Base-by-base conservation (phyloP, 2,888 invertebrate species). In the Carabus problematicus region DNA sequence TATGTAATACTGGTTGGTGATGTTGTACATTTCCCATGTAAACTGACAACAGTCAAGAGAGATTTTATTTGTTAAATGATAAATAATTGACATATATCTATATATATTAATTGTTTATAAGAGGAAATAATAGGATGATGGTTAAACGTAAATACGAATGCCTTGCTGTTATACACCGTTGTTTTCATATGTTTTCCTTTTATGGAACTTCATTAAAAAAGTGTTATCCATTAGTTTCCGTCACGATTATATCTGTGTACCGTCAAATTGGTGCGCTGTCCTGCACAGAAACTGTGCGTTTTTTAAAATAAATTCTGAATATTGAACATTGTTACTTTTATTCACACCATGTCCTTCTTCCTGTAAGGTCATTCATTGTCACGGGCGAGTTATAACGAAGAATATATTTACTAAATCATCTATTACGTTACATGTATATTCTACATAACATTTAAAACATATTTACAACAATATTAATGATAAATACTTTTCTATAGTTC, bases 281-380 rank as follows among this genome's bases (percentile, higher is more conserved):
- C 69, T 70, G 71, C 72, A 73, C 71, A 71, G 71, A 39, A 71
- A 66, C 70, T 72, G 73, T 72, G 73, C 72, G 70, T 66, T 73
- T 73, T 74, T 74, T 74, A 71, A 72, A 74, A 74, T 74, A 74
- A 74, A 74, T 73, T 72, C 72, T 72, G 72, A 71, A 74, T 72
- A 73, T 72, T 71, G 61, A 67, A 63, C 54, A 8, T n/a, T 19
- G 12, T 62, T 62, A 29, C 52, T 16, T 54, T 54, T 19, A 54
- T n/a, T 18, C 1, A 11, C 8, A 47, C 47, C 16, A 47, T 47
- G 7, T 16, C 47, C 29, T 29, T 29, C 29, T 29, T 29, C 29
- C 29, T 29, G 29, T 29, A 29, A n/a, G n/a, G 29, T 29, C 29
- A 29, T 3, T 3, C 3, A 29, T 29, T 29, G 29, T 29, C 29